phyloP scores from a whole-genome alignment of 2,113 vertebrate species.

The Nicator chloris region DNA sequence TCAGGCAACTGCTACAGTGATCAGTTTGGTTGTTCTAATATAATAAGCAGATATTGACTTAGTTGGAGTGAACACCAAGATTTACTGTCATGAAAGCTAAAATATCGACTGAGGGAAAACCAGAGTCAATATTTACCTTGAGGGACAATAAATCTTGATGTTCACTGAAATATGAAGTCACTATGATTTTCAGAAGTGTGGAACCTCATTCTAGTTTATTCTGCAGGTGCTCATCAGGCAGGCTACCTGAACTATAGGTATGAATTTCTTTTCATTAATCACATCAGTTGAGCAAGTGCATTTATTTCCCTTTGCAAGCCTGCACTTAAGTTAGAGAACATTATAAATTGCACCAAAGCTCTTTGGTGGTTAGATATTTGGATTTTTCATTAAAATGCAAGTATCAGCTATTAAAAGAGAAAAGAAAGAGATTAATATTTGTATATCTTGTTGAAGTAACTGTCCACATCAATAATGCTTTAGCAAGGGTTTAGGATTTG shows the following conservation, averaged over 20 bases:
- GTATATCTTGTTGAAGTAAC: background rate
- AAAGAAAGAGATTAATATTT: background rate
- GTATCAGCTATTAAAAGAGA: background rate
- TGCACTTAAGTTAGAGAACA: background rate
- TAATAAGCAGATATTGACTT: conserved; percentile 71
- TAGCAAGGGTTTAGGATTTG: background rate
- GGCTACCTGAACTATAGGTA: background rate
- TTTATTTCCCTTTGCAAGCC: background rate
- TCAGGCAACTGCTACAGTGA: conserved; percentile 53
- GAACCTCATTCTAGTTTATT: background rate
- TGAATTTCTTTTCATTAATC: background rate
- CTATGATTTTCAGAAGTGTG: conserved; percentile 36
- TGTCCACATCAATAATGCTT: background rate
- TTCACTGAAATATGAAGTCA: conserved; percentile 56
- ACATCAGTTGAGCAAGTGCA: background rate
- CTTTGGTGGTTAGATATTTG: background rate
- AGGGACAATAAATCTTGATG: conserved; percentile 58
- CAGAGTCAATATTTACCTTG: conserved; percentile 66
- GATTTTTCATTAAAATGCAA: background rate
- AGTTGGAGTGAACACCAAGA: conserved; percentile 60
- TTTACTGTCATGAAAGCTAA: conserved; percentile 65
- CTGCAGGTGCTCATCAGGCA: conserved; percentile 3
- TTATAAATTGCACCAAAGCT: background rate
- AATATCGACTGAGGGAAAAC: conserved; percentile 60
- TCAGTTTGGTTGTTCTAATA: conserved; percentile 67